phyloP scores from a whole-genome alignment of 1,140 invertebrate species.

The Neotoxoptera formosana region DNA sequence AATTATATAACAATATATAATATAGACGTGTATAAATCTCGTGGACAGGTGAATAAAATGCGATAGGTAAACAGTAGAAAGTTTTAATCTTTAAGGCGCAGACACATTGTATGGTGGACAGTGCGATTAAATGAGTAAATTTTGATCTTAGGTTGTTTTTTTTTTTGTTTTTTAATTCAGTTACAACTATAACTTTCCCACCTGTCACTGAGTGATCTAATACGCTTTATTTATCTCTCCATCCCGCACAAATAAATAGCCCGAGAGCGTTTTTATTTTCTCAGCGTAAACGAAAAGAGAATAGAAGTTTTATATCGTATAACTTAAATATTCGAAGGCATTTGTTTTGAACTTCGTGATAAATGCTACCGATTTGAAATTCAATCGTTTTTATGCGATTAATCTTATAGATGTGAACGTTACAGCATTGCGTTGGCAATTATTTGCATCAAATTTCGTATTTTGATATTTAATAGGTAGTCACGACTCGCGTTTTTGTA shows the following conservation, averaged over 20 bases:
- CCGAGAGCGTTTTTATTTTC: not conserved
- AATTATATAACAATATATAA: no score
- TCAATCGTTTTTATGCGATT: not conserved
- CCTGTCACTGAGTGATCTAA: not conserved
- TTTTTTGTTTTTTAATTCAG: constrained; percentile 10
- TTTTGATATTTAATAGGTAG: not conserved
- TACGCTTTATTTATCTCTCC: not conserved
- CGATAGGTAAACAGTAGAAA: not conserved
- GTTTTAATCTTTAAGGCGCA: not conserved
- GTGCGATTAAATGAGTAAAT: not conserved
- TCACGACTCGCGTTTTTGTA: not conserved
- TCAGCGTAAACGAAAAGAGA: not conserved
- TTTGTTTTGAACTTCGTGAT: not conserved
- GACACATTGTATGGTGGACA: not conserved
- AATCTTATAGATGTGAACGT: not conserved
- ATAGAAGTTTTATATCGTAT: not conserved
- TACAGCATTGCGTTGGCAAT: not conserved
- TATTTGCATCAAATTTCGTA: not conserved
- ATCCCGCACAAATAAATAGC: not conserved
- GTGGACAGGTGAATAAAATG: no score
- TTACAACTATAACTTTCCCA: not conserved
- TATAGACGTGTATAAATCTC: not conserved
- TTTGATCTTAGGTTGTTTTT: not conserved
- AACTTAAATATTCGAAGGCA: not conserved
- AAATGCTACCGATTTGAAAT: not conserved